Conservation (phyloP, 2,113 vertebrate genomes). For the Mustela lutreola region DNA sequence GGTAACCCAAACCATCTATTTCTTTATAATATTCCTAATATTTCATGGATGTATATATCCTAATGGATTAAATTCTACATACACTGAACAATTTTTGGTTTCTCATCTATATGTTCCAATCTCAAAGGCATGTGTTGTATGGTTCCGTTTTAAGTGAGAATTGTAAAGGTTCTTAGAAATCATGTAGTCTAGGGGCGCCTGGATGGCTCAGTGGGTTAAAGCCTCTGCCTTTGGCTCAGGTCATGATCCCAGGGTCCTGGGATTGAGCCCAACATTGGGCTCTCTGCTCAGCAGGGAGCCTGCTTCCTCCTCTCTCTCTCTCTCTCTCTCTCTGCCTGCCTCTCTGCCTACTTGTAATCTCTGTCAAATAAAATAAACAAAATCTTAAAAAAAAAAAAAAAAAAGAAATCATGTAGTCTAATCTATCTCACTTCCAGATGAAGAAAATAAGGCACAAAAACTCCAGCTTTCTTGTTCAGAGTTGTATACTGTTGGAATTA, state of each 20-base stretch:
- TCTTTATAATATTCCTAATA: background rate
- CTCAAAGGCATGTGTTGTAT: background rate
- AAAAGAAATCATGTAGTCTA: background rate
- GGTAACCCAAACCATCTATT: background rate
- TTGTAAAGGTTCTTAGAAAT: slow-evolving; percentile 17
- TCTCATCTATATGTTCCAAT: background rate
- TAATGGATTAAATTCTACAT: background rate
- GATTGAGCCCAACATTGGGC: too few relatives aligned
- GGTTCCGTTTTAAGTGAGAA: slow-evolving; percentile 37
- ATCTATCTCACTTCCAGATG: slow-evolving; percentile 11
- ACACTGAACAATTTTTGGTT: background rate
- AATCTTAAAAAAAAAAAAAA: too few relatives aligned
- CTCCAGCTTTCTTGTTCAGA: slow-evolving; percentile 21
- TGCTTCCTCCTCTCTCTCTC: too few relatives aligned
- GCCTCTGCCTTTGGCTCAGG: too few relatives aligned
- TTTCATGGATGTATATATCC: background rate
- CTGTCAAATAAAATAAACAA: too few relatives aligned
- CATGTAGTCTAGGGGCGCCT: background rate
- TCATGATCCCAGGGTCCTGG: too few relatives aligned
- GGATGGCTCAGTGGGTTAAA: too few relatives aligned
- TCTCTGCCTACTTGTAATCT: too few relatives aligned
- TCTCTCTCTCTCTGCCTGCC: too few relatives aligned
- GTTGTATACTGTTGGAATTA: background rate
- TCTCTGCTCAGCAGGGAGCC: too few relatives aligned
- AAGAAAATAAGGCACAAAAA: slow-evolving; percentile 34